Evolutionary conservation across 2,797 vertebrate genomes (phyloP), one percentile per base, ranked within the genome.

Genomic region (Esox masquinongy): DNA sequence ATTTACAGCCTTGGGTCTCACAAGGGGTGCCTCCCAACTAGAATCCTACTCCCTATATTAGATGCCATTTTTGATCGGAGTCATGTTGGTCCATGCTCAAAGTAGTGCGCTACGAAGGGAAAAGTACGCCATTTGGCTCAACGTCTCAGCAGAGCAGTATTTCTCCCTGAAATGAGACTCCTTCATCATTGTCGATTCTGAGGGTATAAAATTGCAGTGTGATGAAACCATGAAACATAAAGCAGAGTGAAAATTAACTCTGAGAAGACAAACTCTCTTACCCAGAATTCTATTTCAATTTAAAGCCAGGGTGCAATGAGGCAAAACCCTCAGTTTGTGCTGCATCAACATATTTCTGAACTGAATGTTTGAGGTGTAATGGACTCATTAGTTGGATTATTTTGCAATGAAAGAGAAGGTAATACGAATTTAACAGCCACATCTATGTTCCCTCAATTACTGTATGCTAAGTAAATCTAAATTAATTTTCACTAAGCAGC

Each of bases 1-100:
- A 79, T 88, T 86, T 83, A 79, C 77, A 78, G 61, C 73, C 11
- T 16, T 50, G 68, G 26, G 36, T 24, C 11, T 24, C 2, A 22
- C 56, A 24, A n/a, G 43, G 7, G 12, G 56, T 59, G 11, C 11
- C 2, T 59, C 56, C n/a, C 56, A 22, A 59, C n/a, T 59, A 24
- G 9, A 22, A 59, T 3, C 56, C 22, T 12, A 24, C 56, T 11
- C 8, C 56, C 22, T 11, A 59, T 59, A 19, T 53, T 19, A n/a
- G 19, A 4, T 17, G n/a, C 3, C 1, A 53, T n/a, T n/a, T 19
- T 53, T 51, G 47, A 51, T 14, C 15, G 12, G 50, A 4, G 39
- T 43, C 9, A 6, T 43, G 39, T 43, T 6, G 50, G 51, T 56
- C 51, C 19, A 8, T 19, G 51, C 5, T n/a, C 19, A 56, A 56